These are phyloP conservation scores for Romanogobio albipinnatus DNA, from an alignment of 2,113 vertebrate genomes.

Conservation along the genomic window DNA sequence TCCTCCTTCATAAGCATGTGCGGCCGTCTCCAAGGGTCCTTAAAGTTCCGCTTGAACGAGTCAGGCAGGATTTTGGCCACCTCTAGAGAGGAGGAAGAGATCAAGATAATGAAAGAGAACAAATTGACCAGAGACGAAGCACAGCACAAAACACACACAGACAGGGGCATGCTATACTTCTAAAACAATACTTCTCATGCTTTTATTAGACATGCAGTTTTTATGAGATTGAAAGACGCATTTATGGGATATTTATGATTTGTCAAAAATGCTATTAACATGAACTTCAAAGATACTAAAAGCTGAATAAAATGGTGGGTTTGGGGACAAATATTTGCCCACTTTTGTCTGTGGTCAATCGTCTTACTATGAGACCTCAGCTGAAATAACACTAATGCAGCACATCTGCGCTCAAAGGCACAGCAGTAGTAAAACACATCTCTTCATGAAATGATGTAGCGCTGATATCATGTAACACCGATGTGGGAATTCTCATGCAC, in stretches of 20 bases:
- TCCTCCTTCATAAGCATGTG: slow-evolving; percentile 75
- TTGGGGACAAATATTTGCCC: background rate
- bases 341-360: no score
- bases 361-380: background rate
- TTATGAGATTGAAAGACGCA: background rate
- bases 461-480: background rate
- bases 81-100: slow-evolving; percentile 66
- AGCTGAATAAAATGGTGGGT: background rate
- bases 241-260: background rate
- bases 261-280: background rate
- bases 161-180: background rate
- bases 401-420: background rate
- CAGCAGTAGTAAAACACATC: background rate
- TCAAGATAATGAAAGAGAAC: slow-evolving; percentile 34
- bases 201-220: background rate
- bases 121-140: slow-evolving; percentile 21
- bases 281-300: background rate
- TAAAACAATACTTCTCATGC: background rate
- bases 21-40: slow-evolving; percentile 82
- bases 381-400: background rate
- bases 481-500: slow-evolving; percentile 3
- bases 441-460: background rate
- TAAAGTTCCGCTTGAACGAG: slow-evolving; percentile 82
- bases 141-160: background rate
- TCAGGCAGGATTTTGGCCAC: slow-evolving; percentile 84